Evolutionary conservation across 2,113 vertebrate genomes (phyloP).

Genomic region (Condylura cristata): DNA sequence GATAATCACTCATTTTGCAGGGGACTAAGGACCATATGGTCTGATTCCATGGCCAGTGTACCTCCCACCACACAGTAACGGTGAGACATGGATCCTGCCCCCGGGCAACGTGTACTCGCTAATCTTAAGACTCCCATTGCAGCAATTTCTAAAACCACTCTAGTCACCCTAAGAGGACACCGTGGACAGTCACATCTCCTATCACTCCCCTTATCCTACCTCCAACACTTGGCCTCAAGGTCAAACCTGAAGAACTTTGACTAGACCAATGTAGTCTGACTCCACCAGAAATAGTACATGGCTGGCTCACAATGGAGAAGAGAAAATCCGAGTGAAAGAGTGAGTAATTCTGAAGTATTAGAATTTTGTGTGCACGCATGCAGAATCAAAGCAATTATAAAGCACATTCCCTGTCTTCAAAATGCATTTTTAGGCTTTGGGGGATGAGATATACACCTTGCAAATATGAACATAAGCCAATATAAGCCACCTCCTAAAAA

Average conservation of each 20-base stretch:
- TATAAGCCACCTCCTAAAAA: background rate
- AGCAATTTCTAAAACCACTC: background rate
- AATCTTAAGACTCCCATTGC: background rate
- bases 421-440: background rate
- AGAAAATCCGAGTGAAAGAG: background rate
- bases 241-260: background rate
- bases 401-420: background rate
- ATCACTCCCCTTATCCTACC: background rate
- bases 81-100: background rate
- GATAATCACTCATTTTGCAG: background rate
- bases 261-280: background rate
- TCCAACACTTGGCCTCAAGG: background rate
- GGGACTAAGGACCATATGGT: background rate
- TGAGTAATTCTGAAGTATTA: background rate
- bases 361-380: background rate
- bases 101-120: background rate
- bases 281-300: background rate
- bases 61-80: background rate
- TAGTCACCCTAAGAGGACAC: background rate
- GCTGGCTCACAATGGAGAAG: background rate
- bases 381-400: background rate
- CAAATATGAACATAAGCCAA: background rate
- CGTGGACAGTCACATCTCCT: background rate
- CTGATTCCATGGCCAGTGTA: background rate
- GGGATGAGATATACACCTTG: background rate